Conservation (phyloP, 2,888 invertebrate species). For the Limenitis camilla region DNA sequence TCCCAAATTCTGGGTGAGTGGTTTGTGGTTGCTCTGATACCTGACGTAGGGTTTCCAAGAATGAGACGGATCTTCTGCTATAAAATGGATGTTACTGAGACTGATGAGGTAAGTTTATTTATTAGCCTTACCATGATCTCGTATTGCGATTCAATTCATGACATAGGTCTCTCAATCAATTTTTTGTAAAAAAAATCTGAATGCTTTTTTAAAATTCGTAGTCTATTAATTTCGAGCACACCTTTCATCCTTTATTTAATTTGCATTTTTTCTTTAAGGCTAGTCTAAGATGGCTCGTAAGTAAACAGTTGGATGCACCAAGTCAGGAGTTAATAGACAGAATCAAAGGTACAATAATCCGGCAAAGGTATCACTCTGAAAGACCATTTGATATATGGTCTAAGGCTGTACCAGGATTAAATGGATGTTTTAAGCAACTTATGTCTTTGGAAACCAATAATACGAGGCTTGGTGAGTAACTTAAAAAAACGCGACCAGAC, state of each 20-base stretch:
- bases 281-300: slow-evolving; percentile 54
- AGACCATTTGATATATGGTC: slow-evolving; percentile 61
- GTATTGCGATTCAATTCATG: too few relatives aligned
- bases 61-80: slow-evolving; percentile 44
- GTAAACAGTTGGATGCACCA: slow-evolving; percentile 36
- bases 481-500: background rate
- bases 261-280: slow-evolving; percentile 33
- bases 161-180: background rate
- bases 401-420: slow-evolving; percentile 40
- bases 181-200: background rate
- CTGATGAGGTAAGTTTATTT: slow-evolving; percentile 45
- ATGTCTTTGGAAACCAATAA: slow-evolving; percentile 49
- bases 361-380: slow-evolving; percentile 53
- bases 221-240: background rate
- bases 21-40: slow-evolving; percentile 57
- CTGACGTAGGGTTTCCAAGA: slow-evolving; percentile 50
- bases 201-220: too few relatives aligned
- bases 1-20: slow-evolving; percentile 47
- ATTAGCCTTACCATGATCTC: too few relatives aligned
- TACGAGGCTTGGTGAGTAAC: slow-evolving; percentile 47
- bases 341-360: slow-evolving; percentile 40
- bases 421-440: slow-evolving; percentile 57
- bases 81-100: slow-evolving; percentile 56
- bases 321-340: slow-evolving; percentile 29
- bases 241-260: background rate